Percentiles rank a stretch among this genome's conserved stretches.
Evolutionary conservation across 2,797 vertebrate species (phyloP).

Genomic region (Moxostoma hubbsi): DNA sequence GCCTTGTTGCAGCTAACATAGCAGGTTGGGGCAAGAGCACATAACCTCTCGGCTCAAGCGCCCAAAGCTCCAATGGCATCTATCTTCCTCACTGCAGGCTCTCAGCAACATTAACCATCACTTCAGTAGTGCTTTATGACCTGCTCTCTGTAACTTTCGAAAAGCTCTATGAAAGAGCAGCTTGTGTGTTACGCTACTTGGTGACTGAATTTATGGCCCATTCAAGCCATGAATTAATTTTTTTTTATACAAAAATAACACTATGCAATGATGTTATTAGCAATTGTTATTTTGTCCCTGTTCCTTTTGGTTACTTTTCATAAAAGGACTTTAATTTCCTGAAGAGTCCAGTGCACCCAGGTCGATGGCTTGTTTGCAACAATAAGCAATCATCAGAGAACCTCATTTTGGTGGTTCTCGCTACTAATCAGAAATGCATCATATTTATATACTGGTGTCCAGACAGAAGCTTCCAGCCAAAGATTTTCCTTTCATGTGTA

Average conservation of each 20-base stretch:
- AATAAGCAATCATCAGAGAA: conserved; percentile 43
- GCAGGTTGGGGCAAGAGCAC: conserved; percentile 30
- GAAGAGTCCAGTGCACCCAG: conserved; percentile 1
- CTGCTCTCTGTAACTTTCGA: not conserved
- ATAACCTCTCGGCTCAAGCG: conserved; percentile 7
- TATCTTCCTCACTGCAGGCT: not conserved
- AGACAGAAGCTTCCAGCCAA: conserved; percentile 66
- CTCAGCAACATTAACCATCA: conserved; percentile 16
- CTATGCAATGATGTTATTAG: conserved; percentile 61
- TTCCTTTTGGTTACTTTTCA: conserved; percentile 2
- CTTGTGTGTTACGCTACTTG: not conserved
- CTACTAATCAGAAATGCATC: conserved; percentile 74
- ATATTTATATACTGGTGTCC: conserved; percentile 70
- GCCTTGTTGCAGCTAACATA: conserved; percentile 13
- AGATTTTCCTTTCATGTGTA: conserved; percentile 69
- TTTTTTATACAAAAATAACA: conserved; percentile 6
- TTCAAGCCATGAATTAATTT: not conserved
- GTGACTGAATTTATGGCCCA: not conserved
- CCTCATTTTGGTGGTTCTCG: conserved; percentile 59
- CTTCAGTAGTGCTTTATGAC: conserved; percentile 9
- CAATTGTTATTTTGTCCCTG: conserved; percentile 56
- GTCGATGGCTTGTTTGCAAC: conserved; percentile 15
- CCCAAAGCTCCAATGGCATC: not conserved
- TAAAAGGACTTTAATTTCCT: conserved; percentile 35
- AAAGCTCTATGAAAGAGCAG: not conserved